A percentile compares a stretch with the other conserved stretches of the same genome.
phyloP scores from a whole-genome alignment of 2,888 invertebrate genomes.

The Hirtodrosophila trivittata region DNA sequence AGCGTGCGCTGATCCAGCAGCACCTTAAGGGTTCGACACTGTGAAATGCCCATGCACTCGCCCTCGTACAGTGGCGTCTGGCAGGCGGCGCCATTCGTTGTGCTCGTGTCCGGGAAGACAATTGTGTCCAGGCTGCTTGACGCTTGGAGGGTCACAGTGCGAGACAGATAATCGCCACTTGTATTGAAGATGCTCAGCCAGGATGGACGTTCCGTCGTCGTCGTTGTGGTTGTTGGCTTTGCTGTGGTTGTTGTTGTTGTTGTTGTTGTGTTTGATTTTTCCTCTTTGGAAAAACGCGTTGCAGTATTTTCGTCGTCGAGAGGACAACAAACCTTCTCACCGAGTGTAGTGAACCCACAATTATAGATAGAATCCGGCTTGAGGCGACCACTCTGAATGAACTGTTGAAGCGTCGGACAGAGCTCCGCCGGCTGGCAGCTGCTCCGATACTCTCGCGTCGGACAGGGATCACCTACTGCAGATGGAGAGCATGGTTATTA shows the following conservation, averaged over 20 bases:
- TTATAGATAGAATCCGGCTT: too few species aligned
- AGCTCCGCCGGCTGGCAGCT: conserved; percentile 44
- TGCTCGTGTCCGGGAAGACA: conserved; percentile 2
- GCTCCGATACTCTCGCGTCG: conserved; percentile 53
- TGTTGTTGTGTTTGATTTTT: too few species aligned
- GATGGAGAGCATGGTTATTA: too few species aligned
- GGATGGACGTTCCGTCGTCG: conserved; percentile 2
- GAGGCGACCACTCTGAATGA: conserved; percentile 28
- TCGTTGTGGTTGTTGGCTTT: conserved; percentile 1
- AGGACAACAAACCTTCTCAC: conserved; percentile 65
- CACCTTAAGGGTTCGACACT: conserved; percentile 40
- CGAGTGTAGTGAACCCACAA: conserved; percentile 50
- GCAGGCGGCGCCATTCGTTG: conserved; percentile 19
- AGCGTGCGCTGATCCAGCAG: conserved; percentile 52
- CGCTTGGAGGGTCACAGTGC: neutral
- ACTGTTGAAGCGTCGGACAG: conserved; percentile 38
- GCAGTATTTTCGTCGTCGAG: too few species aligned
- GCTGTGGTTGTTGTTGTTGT: conserved; percentile 4
- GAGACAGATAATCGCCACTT: conserved; percentile 39
- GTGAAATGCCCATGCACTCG: conserved; percentile 40
- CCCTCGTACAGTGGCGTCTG: conserved; percentile 63
- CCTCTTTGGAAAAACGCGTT: too few species aligned
- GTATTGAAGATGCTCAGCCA: conserved; percentile 65
- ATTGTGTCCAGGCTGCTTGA: conserved; percentile 2
- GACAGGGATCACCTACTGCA: conserved; percentile 65